Percentiles rank a stretch among this genome's conserved stretches.
Conservation (phyloP, 2,113 vertebrate genomes). For the Amphiprion percula region DNA sequence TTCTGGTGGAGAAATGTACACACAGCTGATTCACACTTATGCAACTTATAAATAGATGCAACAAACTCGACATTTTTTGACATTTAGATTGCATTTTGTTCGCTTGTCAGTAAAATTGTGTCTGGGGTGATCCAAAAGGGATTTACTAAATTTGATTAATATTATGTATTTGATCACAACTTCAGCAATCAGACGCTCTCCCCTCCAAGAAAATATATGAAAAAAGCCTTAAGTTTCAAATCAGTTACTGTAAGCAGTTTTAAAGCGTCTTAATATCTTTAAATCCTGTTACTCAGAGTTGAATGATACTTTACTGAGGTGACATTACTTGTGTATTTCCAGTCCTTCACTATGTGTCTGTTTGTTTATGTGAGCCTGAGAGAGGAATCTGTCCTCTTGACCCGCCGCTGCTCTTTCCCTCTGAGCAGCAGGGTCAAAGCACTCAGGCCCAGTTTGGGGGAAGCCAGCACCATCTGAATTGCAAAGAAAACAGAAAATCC, state of each 20-base stretch:
- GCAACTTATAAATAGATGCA: not conserved
- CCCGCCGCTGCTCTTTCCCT: constrained; percentile 71
- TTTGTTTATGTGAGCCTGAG: constrained; percentile 76
- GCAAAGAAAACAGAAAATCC: constrained; percentile 79
- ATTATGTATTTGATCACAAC: no score
- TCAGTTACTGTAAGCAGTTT: no score
- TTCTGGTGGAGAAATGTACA: constrained; percentile 14
- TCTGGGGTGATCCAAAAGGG: no score
- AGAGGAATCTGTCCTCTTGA: constrained; percentile 75
- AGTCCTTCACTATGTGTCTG: constrained; percentile 26
- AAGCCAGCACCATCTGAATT: constrained; percentile 73
- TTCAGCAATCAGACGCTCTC: no score
- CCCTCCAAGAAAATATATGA: no score
- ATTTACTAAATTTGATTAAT: no score
- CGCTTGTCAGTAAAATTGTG: no score
- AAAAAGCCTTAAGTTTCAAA: not conserved
- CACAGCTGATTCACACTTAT: constrained; percentile 33
- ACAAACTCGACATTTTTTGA: not conserved
- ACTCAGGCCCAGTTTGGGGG: constrained; percentile 73
- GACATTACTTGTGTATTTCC: not conserved
- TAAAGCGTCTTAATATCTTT: not conserved
- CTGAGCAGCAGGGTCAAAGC: constrained; percentile 66
- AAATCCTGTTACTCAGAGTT: not conserved
- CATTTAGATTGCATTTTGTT: no score
- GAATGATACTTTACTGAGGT: not conserved